Evolutionary conservation across 2,888 invertebrate genomes (phyloP).

Genomic region (Carpatolechia fugitivella): DNA sequence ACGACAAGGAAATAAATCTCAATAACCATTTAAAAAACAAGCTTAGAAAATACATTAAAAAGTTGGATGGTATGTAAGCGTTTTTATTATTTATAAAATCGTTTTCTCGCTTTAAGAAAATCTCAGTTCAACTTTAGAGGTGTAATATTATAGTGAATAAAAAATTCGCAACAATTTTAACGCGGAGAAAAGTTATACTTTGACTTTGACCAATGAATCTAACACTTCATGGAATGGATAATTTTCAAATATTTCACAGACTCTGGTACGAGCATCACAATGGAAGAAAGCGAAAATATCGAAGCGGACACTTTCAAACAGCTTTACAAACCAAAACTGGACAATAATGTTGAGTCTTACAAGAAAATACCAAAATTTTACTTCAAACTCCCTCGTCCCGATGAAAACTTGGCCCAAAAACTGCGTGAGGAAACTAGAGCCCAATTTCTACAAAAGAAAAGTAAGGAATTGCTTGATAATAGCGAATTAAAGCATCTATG

Average conservation of each 20-base stretch:
- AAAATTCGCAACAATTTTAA: too few relatives aligned
- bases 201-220: too few relatives aligned
- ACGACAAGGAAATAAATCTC: slow-evolving; percentile 43
- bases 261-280: slow-evolving; percentile 57
- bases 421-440: slow-evolving; percentile 93
- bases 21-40: slow-evolving; percentile 69
- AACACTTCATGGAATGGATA: too few relatives aligned
- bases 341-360: slow-evolving; percentile 70
- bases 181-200: too few relatives aligned
- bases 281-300: slow-evolving; percentile 64
- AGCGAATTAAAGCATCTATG: slow-evolving; percentile 92
- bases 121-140: not conserved
- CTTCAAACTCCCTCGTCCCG: slow-evolving; percentile 86
- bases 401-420: slow-evolving; percentile 87
- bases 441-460: slow-evolving; percentile 90
- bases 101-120: too few relatives aligned
- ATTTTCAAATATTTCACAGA: slow-evolving; percentile 40
- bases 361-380: slow-evolving; percentile 87
- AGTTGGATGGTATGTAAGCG: slow-evolving; percentile 62
- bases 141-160: not conserved
- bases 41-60: slow-evolving; percentile 71
- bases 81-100: not conserved
- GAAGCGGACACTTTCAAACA: slow-evolving; percentile 79
- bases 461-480: slow-evolving; percentile 90
- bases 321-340: slow-evolving; percentile 73